A percentile compares a stretch with the other conserved stretches of the same genome.
phyloP scores from a whole-genome alignment of 2,797 vertebrate species.

The Chloroceryle inda region DNA sequence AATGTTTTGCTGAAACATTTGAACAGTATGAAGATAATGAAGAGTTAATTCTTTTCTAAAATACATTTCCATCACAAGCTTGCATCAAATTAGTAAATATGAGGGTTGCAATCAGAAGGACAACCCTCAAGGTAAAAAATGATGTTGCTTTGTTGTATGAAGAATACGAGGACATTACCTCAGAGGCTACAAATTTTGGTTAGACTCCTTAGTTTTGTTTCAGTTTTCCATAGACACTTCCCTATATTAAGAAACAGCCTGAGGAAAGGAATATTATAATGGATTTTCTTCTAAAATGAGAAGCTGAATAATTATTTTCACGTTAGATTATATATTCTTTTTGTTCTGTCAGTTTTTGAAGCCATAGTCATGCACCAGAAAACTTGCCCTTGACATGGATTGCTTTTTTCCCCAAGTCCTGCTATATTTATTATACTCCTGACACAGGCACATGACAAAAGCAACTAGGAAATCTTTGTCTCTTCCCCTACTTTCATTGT shows the following conservation, averaged over 20 bases:
- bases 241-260: not conserved
- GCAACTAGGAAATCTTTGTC: not conserved
- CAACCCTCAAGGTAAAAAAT: not conserved
- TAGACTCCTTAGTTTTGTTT: not conserved
- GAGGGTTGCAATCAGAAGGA: not conserved
- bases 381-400: not conserved
- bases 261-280: not conserved
- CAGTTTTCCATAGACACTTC: not conserved
- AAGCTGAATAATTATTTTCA: not conserved
- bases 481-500: not conserved
- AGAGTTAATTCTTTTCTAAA: not conserved
- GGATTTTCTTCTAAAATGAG: not conserved
- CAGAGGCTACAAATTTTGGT: not conserved
- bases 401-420: not conserved
- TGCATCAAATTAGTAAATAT: not conserved
- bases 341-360: not conserved
- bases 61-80: not conserved
- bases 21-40: not conserved
- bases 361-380: not conserved
- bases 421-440: not conserved
- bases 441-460: not conserved
- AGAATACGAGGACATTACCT: fast-evolving
- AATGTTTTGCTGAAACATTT: not conserved
- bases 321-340: not conserved
- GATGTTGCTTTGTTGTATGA: not conserved